Conservation (phyloP, 1,140 invertebrate species). For the Hypsibius dujardini region DNA sequence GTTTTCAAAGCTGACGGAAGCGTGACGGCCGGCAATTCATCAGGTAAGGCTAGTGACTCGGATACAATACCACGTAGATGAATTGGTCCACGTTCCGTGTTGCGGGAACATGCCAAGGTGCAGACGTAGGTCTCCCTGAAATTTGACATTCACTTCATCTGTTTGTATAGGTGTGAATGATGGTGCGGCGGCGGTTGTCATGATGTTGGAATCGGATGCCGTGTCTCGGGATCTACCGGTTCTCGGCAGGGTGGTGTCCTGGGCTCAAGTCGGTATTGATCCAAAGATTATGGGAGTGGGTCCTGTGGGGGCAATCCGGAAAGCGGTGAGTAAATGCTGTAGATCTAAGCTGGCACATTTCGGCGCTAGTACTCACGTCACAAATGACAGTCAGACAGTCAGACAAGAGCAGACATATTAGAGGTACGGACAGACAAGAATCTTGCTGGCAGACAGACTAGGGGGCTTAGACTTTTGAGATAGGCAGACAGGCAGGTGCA, state of each 20-base stretch:
- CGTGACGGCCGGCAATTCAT: conserved; percentile 59
- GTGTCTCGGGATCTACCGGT: neutral
- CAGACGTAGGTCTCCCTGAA: neutral
- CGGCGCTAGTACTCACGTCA: no score
- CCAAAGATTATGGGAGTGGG: conserved; percentile 58
- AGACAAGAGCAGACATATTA: no score
- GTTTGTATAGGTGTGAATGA: conserved; percentile 49
- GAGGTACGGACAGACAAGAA: no score
- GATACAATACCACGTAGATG: no score
- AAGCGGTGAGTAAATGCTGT: conserved; percentile 10
- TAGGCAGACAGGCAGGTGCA: no score
- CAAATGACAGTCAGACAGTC: no score
- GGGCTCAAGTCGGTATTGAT: conserved; percentile 44
- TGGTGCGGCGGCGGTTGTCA: conserved; percentile 58
- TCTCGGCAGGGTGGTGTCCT: neutral
- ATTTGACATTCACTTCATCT: neutral
- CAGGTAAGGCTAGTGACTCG: conserved; percentile 30
- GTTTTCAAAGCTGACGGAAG: conserved; percentile 42
- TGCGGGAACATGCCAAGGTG: neutral
- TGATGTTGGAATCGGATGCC: conserved; percentile 29
- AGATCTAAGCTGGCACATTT: no score
- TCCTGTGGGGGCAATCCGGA: conserved; percentile 47
- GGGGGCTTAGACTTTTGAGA: no score
- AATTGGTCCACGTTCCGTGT: neutral
- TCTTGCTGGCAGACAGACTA: no score